A percentile compares a stretch with the other conserved stretches of the same genome.
Conservation (phyloP, 2,113 vertebrate genomes). For the Salvelinus sp. region DNA sequence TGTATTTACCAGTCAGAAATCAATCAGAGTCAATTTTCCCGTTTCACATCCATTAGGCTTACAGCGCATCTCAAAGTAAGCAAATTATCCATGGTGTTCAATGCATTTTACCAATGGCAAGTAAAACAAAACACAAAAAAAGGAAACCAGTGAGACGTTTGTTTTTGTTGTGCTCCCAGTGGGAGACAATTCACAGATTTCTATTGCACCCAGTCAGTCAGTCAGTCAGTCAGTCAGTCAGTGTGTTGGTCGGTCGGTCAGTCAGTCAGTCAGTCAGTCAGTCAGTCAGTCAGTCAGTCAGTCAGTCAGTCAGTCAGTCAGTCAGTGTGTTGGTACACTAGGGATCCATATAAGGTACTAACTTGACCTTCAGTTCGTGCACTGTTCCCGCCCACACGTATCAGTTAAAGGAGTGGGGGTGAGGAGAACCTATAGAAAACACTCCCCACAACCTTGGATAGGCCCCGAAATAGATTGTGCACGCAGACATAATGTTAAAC, state of each 20-base stretch:
- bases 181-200: conserved; percentile 2
- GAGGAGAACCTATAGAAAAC: background rate
- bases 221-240: too few relatives aligned
- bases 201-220: conserved; percentile 50
- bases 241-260: too few relatives aligned
- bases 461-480: background rate
- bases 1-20: too few relatives aligned
- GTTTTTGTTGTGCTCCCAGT: background rate
- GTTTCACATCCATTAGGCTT: too few relatives aligned
- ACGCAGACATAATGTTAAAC: background rate
- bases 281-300: too few relatives aligned
- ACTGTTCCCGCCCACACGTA: conserved; percentile 73
- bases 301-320: background rate
- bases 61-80: background rate
- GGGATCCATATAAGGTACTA: conserved; percentile 81
- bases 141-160: background rate
- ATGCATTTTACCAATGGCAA: background rate
- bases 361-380: conserved; percentile 92
- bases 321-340: conserved; percentile 47
- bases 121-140: background rate
- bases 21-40: too few relatives aligned
- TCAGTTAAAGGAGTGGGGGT: background rate
- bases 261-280: too few relatives aligned
- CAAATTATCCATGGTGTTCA: background rate
- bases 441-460: background rate